Evolutionary conservation across 2,797 vertebrate species (phyloP).

Genomic region (Pangasius sanitwongsei): DNA sequence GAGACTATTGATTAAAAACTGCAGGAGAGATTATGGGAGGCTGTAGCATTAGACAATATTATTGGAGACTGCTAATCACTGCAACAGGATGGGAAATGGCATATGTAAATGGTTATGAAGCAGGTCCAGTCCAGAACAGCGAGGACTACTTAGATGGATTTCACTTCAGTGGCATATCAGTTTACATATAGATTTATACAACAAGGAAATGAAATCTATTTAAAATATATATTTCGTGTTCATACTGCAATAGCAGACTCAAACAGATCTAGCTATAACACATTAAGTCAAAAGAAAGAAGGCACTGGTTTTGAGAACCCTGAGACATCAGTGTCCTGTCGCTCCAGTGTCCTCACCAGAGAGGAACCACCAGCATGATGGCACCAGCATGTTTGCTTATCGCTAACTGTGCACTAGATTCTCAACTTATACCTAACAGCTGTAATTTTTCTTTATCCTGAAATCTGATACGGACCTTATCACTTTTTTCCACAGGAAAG

Average conservation of each 20-base stretch:
- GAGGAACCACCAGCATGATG: neutral
- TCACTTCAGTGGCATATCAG: neutral
- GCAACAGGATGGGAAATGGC: neutral
- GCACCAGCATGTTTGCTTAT: neutral
- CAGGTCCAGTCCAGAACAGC: neutral
- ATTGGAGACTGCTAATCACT: slow-evolving; percentile 19
- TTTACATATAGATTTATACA: neutral
- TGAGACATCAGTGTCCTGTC: too few species aligned
- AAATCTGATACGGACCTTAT: slow-evolving; percentile 4
- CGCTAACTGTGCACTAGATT: neutral
- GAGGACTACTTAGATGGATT: neutral
- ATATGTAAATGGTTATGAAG: neutral
- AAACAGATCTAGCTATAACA: neutral
- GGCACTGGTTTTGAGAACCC: neutral
- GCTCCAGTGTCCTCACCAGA: neutral
- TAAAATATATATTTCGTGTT: neutral
- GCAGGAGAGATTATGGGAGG: slow-evolving; percentile 51
- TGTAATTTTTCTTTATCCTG: slow-evolving; percentile 17
- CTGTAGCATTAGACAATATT: neutral
- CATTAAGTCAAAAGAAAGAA: neutral
- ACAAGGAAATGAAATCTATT: neutral
- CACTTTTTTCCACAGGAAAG: neutral
- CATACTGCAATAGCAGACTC: too few species aligned
- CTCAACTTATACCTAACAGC: neutral
- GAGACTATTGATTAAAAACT: slow-evolving; percentile 31